Evolutionary conservation across 2,113 vertebrate species (phyloP).

Genomic region (Melanocharis versteri): DNA sequence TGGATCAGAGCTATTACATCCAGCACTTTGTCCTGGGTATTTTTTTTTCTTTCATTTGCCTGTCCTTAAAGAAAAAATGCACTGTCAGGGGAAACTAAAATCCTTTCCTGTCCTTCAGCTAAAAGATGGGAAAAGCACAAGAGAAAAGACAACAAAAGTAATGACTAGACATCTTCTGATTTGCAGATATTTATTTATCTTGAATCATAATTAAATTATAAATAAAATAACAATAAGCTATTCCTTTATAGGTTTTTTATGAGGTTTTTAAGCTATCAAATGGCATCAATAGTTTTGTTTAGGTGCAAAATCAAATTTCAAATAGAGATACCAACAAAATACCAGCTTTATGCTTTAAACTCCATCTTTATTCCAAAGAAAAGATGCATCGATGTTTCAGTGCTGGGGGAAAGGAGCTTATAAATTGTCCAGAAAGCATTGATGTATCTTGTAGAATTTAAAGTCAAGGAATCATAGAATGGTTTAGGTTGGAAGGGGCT

Average conservation of each 20-base stretch:
- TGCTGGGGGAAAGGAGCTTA: neutral
- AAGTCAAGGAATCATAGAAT: neutral
- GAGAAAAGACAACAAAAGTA: neutral
- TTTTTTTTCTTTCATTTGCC: neutral
- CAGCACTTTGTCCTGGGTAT: neutral
- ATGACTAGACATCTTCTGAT: neutral
- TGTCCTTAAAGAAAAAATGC: neutral
- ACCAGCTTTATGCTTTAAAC: neutral
- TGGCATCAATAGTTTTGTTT: neutral
- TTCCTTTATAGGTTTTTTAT: neutral
- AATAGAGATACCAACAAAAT: neutral
- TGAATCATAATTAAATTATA: neutral
- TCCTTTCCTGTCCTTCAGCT: neutral
- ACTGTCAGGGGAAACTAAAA: neutral
- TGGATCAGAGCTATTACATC: neutral
- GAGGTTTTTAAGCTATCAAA: neutral
- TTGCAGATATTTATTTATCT: neutral
- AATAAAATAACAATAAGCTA: neutral
- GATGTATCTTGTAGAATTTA: neutral
- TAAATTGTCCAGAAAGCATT: neutral
- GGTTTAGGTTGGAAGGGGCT: neutral
- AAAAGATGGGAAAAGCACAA: neutral
- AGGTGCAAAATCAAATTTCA: neutral
- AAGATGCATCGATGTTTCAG: neutral
- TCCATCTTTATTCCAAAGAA: neutral